Conservation (phyloP, 2,113 vertebrate genomes). For the Macquaria ambigua region DNA sequence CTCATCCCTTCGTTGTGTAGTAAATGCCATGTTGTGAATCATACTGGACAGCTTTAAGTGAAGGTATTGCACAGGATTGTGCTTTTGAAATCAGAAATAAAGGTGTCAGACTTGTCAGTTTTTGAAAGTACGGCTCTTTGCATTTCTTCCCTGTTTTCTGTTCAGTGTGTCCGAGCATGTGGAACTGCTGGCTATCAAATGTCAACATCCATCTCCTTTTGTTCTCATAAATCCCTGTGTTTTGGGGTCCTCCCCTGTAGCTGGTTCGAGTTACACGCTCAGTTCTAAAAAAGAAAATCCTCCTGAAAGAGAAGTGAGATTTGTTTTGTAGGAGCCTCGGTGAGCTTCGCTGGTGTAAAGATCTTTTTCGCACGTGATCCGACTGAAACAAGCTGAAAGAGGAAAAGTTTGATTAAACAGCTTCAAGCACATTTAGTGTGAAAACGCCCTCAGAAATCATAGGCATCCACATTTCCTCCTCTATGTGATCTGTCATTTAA, state of each 20-base stretch:
- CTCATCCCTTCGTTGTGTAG: not conserved
- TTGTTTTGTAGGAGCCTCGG: not conserved
- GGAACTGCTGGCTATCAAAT: constrained; percentile 8
- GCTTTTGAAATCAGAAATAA: constrained; percentile 9
- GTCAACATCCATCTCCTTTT: constrained; percentile 23
- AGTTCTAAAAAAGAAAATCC: not conserved
- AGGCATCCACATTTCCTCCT: not conserved
- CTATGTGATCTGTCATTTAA: constrained; percentile 3
- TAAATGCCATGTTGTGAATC: constrained; percentile 1
- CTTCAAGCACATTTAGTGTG: not conserved
- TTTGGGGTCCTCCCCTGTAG: constrained; percentile 9
- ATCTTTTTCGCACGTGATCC: not conserved
- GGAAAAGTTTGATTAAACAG: not conserved
- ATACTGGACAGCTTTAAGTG: not conserved
- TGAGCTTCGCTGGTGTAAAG: not conserved
- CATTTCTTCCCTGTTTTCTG: not conserved
- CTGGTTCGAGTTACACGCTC: constrained; percentile 6
- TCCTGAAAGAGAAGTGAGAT: constrained; percentile 10
- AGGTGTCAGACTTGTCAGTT: not conserved
- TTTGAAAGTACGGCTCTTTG: not conserved
- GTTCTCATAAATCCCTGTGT: constrained; percentile 7
- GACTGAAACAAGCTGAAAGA: not conserved
- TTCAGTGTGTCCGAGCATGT: constrained; percentile 4
- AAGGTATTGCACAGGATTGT: not conserved
- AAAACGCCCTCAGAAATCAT: not conserved